Evolutionary conservation across 1,140 invertebrate genomes (phyloP), one percentile per base, ranked within the genome.

Genomic region (Leptinotarsa undecemlineata): DNA sequence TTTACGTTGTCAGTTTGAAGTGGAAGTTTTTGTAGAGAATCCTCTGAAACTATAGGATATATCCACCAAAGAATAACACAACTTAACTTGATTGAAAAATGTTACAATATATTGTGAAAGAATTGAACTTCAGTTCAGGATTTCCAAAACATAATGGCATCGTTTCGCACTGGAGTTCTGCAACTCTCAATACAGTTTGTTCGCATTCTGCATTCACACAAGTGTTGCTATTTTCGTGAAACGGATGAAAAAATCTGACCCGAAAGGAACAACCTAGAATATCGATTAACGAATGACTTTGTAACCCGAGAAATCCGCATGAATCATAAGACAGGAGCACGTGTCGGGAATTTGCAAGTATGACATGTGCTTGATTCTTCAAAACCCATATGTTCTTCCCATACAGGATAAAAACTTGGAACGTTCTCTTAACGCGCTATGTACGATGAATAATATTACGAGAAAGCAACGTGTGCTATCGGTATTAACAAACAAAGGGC

Each of bases 321-420:
- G 66, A 68, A 68, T 68, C 33, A 68, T 68, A 68, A 68, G 42
- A 42, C 19, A 57, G n/a, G 5, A 68, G 66, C 66, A 68, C 66
- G 66, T 68, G 66, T 68, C 66, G 15, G 11, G 66, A 68, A 42
- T 68, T 26, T 47, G 19, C 66, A 68, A 26, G 8, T 26, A 11
- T 68, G 42, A 68, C 66, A 68, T 47, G 42, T 68, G 66, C 48
- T 33, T 14, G 66, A 68, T 19, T 47, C 23, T 68, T 68, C 42
- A 42, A 33, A 42, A 33, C 5, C 66, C 66, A 68, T 68, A 68
- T 68, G 66, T 42, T 68, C 23, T 42, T 68, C 23, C 66, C 1
- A 42, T 64, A 15, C 62, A 57, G 4, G 8, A 15, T 57, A 57
- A 15, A 57, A 57, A 57, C 15, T 19, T 57, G 15, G 17, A n/a